Conservation (phyloP, 2,113 vertebrate species). For the zebrafish (Danio rerio) region GRCz12tu NC_133192.1:27208001-27208500, state of each 20-base stretch:
- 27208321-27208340: slow-evolving; percentile 56
- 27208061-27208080: not conserved
- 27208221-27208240: slow-evolving; percentile 63
- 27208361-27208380: slow-evolving; percentile 20
- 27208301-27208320: slow-evolving; percentile 53
- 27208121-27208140: slow-evolving; percentile 49
- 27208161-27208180: slow-evolving; percentile 61
- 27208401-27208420: slow-evolving; percentile 27
- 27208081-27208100: not conserved
- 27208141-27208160: slow-evolving; percentile 47
- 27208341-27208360: slow-evolving; percentile 41
- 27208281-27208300: slow-evolving; percentile 36
- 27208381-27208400: slow-evolving; percentile 15
- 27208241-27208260: slow-evolving; percentile 58
- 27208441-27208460: not conserved
- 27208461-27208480: not conserved
- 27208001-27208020: not conserved
- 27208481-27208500: not conserved
- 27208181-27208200: slow-evolving; percentile 72
- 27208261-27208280: slow-evolving; percentile 12
- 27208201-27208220: slow-evolving; percentile 60
- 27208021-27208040: not conserved
- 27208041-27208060: not conserved
- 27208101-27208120: not conserved
- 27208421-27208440: slow-evolving; percentile 6